Percentiles rank a stretch among this genome's conserved stretches.
These are phyloP conservation scores for Myotis daubentonii DNA, from an alignment of 2,797 vertebrate genomes.

Conservation along the genomic window DNA sequence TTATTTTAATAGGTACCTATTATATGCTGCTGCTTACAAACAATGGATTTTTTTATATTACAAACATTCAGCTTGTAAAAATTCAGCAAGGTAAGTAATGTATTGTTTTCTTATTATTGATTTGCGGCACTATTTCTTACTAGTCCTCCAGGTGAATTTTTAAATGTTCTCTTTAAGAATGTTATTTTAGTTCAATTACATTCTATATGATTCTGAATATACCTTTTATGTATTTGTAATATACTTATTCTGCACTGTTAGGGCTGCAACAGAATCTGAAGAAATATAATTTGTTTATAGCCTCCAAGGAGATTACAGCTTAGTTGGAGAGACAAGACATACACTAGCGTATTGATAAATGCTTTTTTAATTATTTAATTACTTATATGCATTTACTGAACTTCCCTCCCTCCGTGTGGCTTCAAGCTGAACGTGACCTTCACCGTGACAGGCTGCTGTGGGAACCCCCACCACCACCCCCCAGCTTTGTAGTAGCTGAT, in stretches of 20 bases:
- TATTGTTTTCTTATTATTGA: constrained; percentile 40
- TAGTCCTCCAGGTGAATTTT: constrained; percentile 32
- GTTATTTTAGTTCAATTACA: constrained; percentile 45
- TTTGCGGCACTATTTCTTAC: background rate
- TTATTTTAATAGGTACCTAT: constrained; percentile 87
- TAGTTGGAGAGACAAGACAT: background rate
- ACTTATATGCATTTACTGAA: background rate
- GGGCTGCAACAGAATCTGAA: background rate
- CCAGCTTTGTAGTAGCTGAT: background rate
- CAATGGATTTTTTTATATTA: constrained; percentile 92
- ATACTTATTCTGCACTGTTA: background rate
- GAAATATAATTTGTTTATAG: background rate
- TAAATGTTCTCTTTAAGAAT: background rate
- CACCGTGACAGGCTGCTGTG: background rate
- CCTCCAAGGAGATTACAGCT: background rate
- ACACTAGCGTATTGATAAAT: background rate
- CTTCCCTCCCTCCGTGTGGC: background rate
- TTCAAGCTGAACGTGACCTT: background rate
- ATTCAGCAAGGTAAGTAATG: constrained; percentile 90
- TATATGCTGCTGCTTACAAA: constrained; percentile 91
- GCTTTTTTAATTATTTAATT: background rate
- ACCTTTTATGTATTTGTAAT: background rate
- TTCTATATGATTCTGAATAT: background rate
- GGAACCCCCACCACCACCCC: background rate
- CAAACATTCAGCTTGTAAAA: constrained; percentile 90